Base-by-base conservation (phyloP, 2,797 vertebrate genomes). In the Hapalemur alaotrensis region DNA sequence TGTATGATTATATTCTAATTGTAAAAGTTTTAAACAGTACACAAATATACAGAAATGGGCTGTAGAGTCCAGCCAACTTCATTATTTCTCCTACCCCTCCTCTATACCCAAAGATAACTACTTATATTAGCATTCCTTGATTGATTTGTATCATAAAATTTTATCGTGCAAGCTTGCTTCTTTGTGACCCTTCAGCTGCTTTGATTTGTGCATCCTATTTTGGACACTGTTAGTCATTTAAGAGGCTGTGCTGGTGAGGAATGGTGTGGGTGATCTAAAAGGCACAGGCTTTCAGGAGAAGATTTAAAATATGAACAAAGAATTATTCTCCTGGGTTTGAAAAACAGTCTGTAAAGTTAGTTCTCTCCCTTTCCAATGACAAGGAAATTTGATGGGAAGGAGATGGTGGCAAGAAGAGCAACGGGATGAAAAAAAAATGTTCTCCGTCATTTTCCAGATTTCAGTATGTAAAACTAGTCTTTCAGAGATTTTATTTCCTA, bases 141-240 rank as follows among this genome's bases (percentile, higher is more conserved):
- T 93, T 57, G 89, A 93, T 70, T 57, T 91, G 54, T 52, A 41
- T 32, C 52, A 67, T 81, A 81, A 72, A 90, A 43, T 90, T 73
- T 82, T 92, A 70, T 89, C 78, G 65, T 38, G 28, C 30, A 41
- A n/a, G 70, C 15, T 81, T 63, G n/a, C 38, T 69, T 92, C 72
- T 79, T 38, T 89, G 69, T 89, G 69, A 72, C 25, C 67, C 94
- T 95, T 82, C 30, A 46, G 41, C 48, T 65, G 84, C n/a, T 76
- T 17, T 67, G 75, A 85, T 91, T 63, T 95, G 83, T 76, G 35
- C 41, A 22, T 91, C 93, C 48, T 96, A 9, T 89, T 96, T 85
- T 93, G 86, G 69, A 81, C 18, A 46, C 32, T 67, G 61, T 90
- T 91, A 30, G 92, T 84, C 76, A 80, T 76, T 96, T 32, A 75